Percentiles rank a stretch among this genome's conserved stretches.
These are phyloP conservation scores for Clarias macrocephalus DNA, from an alignment of 2,113 vertebrate genomes.

Conservation along the genomic window DNA sequence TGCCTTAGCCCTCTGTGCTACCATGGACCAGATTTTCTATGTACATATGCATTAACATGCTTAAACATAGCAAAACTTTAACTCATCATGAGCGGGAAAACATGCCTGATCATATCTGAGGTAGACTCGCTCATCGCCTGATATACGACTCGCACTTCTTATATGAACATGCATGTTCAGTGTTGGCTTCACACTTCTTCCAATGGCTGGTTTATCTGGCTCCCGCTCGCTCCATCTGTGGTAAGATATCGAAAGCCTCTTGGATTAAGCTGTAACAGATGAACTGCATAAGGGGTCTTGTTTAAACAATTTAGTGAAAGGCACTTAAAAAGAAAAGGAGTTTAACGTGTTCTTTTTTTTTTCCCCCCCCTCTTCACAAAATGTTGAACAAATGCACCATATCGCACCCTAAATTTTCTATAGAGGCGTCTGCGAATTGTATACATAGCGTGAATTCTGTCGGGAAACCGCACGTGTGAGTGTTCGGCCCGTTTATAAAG, in stretches of 20 bases:
- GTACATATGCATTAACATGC: not conserved
- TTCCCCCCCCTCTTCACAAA: not conserved
- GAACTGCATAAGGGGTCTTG: constrained; percentile 25
- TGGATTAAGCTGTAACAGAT: constrained; percentile 41
- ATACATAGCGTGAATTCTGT: not conserved
- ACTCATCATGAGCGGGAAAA: not conserved
- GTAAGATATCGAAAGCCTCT: constrained; percentile 21
- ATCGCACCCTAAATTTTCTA: not conserved
- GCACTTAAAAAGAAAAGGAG: constrained; percentile 18
- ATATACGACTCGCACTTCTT: not conserved
- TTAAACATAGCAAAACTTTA: not conserved
- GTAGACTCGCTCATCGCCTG: not conserved
- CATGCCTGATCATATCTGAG: no score
- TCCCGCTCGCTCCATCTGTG: constrained; percentile 37
- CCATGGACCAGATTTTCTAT: not conserved
- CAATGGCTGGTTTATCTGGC: constrained; percentile 31
- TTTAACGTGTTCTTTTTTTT: not conserved
- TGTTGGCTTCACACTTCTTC: constrained; percentile 25
- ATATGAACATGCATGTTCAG: constrained; percentile 16
- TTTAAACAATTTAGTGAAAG: constrained; percentile 2
- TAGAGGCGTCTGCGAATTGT: not conserved
- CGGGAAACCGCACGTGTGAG: not conserved
- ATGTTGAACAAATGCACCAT: not conserved
- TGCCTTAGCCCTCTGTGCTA: not conserved
- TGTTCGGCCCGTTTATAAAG: constrained; percentile 7